Percentiles rank a stretch among this genome's conserved stretches.
Conservation (phyloP, 30 jellyfish, hydroid and myxozoan species). For the Cassiopea andromeda region DNA sequence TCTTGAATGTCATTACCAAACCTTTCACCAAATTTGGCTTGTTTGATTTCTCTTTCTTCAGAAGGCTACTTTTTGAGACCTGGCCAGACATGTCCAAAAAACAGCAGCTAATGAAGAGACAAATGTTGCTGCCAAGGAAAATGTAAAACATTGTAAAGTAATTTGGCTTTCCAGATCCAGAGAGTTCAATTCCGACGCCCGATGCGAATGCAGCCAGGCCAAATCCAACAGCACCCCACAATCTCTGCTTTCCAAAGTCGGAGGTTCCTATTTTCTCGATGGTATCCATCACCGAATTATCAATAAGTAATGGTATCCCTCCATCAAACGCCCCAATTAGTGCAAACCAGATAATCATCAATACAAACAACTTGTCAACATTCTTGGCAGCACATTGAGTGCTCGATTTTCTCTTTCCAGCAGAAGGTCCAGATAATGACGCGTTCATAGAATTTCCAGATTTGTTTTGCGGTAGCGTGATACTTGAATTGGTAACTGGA, state of each 20-base stretch:
- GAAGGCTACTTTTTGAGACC: background rate
- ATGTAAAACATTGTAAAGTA: conserved; percentile 58
- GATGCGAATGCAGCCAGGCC: conserved; percentile 77
- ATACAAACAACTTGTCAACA: conserved; percentile 24
- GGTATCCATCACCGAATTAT: conserved; percentile 53
- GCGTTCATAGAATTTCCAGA: background rate
- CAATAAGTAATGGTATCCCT: conserved; percentile 70
- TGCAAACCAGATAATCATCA: conserved; percentile 62
- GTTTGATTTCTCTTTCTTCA: conserved; percentile 10
- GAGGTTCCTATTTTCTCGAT: conserved; percentile 37
- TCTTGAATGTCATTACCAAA: conserved; percentile 55
- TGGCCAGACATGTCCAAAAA: conserved; percentile 44
- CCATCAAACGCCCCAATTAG: conserved; percentile 79
- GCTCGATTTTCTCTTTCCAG: background rate
- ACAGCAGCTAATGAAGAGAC: conserved; percentile 43
- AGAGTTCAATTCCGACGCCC: conserved; percentile 64
- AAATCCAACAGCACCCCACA: conserved; percentile 89
- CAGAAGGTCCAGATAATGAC: background rate
- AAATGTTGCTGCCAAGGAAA: conserved; percentile 57
- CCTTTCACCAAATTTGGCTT: conserved; percentile 39
- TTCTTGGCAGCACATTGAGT: background rate
- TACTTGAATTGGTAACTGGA: background rate
- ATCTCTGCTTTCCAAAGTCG: conserved; percentile 74
- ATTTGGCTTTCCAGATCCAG: conserved; percentile 56
- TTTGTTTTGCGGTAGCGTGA: background rate